Evolutionary conservation across 2,113 vertebrate genomes (phyloP).

Genomic region (Acanthisitta chloris): DNA sequence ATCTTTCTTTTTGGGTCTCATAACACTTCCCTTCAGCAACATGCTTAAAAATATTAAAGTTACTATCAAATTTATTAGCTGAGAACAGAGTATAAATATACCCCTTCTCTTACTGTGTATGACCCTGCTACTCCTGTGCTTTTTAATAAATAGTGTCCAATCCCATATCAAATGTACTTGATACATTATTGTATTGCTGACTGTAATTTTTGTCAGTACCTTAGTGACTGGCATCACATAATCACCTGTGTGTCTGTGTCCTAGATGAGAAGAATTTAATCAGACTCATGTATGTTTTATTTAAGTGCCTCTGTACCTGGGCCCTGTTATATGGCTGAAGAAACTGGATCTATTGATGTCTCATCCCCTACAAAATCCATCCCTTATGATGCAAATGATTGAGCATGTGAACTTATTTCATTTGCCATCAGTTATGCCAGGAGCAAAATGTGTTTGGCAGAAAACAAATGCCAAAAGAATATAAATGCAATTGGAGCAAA

Average conservation of each 20-base stretch:
- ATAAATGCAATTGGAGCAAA: neutral
- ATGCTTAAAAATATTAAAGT: conserved; percentile 31
- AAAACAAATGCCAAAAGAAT: neutral
- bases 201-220: conserved; percentile 41
- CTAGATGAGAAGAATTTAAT: neutral
- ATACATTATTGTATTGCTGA: neutral
- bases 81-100: conserved; percentile 19
- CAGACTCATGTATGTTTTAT: neutral
- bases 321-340: neutral
- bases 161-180: neutral
- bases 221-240: neutral
- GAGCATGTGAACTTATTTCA: conserved; percentile 19
- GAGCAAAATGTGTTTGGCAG: neutral
- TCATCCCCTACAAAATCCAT: conserved; percentile 21
- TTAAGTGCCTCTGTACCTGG: conserved; percentile 40
- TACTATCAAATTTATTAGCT: conserved; percentile 55
- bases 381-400: conserved; percentile 8
- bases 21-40: conserved; percentile 27
- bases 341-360: conserved; percentile 38
- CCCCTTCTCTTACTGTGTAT: neutral
- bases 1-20: neutral
- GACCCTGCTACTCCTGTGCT: neutral
- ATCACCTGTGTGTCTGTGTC: neutral
- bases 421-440: neutral
- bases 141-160: conserved; percentile 21